phyloP scores from a whole-genome alignment of 2,888 invertebrate genomes.

The Drosophila infuscata region DNA sequence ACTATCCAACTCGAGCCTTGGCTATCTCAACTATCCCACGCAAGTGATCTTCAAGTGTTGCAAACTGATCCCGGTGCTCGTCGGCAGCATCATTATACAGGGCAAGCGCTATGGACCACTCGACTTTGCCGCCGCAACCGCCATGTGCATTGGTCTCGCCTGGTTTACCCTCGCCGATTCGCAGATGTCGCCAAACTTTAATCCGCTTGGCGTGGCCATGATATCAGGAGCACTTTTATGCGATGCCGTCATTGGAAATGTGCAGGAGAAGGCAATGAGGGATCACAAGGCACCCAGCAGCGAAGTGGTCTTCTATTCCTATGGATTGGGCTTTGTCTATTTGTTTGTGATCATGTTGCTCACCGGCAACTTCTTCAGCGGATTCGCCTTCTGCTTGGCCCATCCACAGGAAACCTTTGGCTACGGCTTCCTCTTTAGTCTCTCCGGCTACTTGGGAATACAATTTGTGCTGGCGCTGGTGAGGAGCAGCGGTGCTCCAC shows the following conservation, averaged over 20 bases:
- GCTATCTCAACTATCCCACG: slow-evolving; percentile 98
- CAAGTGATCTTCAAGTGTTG: slow-evolving; percentile 99
- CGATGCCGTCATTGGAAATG: slow-evolving; percentile 98
- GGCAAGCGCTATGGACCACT: slow-evolving; percentile 93
- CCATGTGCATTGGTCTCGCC: slow-evolving; percentile 95
- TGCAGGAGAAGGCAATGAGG: slow-evolving; percentile 98
- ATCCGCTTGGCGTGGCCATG: slow-evolving; percentile 89
- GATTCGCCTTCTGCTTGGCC: slow-evolving; percentile 91
- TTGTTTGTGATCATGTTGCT: slow-evolving; percentile 90
- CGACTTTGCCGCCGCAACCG: slow-evolving; percentile 93
- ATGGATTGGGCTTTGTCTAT: slow-evolving; percentile 94
- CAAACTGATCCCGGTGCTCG: slow-evolving; percentile 97
- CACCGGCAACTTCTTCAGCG: slow-evolving; percentile 91
- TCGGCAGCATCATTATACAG: slow-evolving; percentile 97
- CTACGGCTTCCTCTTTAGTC: slow-evolving; percentile 93
- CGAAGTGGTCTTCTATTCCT: slow-evolving; percentile 97
- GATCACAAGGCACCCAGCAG: slow-evolving; percentile 92
- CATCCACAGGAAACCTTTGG: slow-evolving; percentile 91
- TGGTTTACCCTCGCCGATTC: slow-evolving; percentile 95
- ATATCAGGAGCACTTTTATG: slow-evolving; percentile 95
- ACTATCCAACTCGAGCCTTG: slow-evolving; percentile 96
- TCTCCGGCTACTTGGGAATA: slow-evolving; percentile 96
- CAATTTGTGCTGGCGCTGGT: slow-evolving; percentile 97
- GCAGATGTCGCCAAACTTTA: slow-evolving; percentile 90
- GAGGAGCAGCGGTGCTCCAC: slow-evolving; percentile 94